Percentiles rank a stretch among this genome's conserved stretches.
Conservation (phyloP, 2,113 vertebrate genomes). For the Conger conger region DNA sequence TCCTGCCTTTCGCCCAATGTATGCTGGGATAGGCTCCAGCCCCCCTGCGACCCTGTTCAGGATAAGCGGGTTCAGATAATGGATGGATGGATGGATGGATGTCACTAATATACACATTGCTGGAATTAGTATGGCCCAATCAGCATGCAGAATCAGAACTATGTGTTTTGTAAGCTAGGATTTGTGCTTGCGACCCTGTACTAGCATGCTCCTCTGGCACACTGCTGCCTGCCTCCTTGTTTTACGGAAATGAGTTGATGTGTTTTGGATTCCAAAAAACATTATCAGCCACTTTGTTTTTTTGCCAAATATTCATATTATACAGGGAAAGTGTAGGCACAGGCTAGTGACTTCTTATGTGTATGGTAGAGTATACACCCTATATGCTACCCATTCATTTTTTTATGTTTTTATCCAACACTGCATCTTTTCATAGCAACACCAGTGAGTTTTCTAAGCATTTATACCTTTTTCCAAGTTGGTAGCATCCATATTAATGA, state of each 20-base stretch:
- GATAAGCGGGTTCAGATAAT: too few relatives aligned
- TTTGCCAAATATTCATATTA: neutral
- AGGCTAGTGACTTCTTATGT: neutral
- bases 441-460: neutral
- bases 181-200: neutral
- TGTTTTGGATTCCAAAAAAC: neutral
- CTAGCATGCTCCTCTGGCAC: neutral
- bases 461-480: conserved; percentile 14
- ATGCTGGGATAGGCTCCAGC: too few relatives aligned
- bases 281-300: neutral
- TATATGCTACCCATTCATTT: neutral
- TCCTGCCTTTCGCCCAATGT: too few relatives aligned
- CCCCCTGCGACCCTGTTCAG: too few relatives aligned
- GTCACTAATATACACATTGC: neutral
- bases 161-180: neutral
- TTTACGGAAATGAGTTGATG: neutral
- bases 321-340: neutral
- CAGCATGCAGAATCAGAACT: neutral
- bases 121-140: neutral
- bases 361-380: neutral
- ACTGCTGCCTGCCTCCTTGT: neutral
- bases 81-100: too few relatives aligned
- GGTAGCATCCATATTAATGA: conserved; percentile 30
- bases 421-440: neutral
- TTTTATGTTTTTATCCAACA: neutral